Percentiles rank a stretch among this genome's conserved stretches.
Conservation (phyloP, 2,797 vertebrate genomes). For the Mormyrus proboscirostris region DNA sequence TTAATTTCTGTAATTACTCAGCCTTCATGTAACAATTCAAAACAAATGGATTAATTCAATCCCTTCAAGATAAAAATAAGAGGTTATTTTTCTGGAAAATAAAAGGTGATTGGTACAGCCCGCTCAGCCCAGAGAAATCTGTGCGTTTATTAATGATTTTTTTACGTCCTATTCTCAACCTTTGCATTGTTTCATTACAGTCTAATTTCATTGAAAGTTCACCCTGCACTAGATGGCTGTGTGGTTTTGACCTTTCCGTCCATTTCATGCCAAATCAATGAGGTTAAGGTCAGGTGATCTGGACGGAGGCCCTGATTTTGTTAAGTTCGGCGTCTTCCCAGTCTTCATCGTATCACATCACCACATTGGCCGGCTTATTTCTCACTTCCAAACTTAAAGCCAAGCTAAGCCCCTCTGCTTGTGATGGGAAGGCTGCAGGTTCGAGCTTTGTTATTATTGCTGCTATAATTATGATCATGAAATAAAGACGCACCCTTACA, state of each 20-base stretch:
- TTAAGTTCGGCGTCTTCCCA: neutral
- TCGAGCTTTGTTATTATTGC: neutral
- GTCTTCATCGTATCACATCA: neutral
- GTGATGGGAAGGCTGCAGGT: neutral
- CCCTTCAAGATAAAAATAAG: neutral
- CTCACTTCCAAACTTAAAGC: neutral
- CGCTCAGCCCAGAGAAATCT: neutral
- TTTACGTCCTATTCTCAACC: neutral
- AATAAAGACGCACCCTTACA: neutral
- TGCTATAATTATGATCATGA: neutral
- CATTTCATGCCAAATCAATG: neutral
- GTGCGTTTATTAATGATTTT: neutral
- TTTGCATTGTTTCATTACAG: neutral
- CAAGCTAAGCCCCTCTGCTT: neutral
- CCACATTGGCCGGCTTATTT: neutral
- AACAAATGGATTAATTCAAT: neutral
- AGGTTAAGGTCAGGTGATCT: neutral
- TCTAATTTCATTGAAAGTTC: neutral
- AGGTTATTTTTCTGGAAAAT: neutral
- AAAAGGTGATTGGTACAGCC: neutral
- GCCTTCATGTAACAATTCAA: conserved; percentile 6
- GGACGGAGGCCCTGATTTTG: neutral
- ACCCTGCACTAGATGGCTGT: neutral
- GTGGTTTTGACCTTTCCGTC: neutral
- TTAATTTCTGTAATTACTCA: conserved; percentile 14